Evolutionary conservation across 2,888 invertebrate genomes (phyloP).

Genomic region (Leptura quadrifasciata): DNA sequence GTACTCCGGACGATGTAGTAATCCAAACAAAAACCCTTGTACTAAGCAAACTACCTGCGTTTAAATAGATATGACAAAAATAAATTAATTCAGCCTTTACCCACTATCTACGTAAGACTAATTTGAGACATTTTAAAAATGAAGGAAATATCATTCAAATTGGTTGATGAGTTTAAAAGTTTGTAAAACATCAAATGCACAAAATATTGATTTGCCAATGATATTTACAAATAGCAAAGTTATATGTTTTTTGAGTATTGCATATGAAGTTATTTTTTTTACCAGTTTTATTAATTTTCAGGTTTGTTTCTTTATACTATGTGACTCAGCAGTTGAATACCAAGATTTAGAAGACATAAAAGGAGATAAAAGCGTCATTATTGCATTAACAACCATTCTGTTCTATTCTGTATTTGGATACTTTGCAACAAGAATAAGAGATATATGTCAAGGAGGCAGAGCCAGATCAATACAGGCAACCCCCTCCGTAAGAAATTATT

Average conservation of each 20-base stretch:
- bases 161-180: too few relatives aligned
- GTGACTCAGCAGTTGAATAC: conserved; percentile 62
- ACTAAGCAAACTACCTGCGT: too few relatives aligned
- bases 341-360: conserved; percentile 50
- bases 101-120: too few relatives aligned
- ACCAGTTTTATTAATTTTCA: conserved; percentile 38
- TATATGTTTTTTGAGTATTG: neutral
- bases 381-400: conserved; percentile 69
- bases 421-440: conserved; percentile 68
- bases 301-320: conserved; percentile 68
- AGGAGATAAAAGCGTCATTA: conserved; percentile 64
- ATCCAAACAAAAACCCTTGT: too few relatives aligned
- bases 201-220: too few relatives aligned
- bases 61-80: too few relatives aligned
- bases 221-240: too few relatives aligned
- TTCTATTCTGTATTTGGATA: conserved; percentile 71
- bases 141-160: too few relatives aligned
- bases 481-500: conserved; percentile 55
- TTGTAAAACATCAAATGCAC: too few relatives aligned
- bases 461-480: conserved; percentile 49
- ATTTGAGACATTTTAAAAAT: too few relatives aligned
- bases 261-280: neutral
- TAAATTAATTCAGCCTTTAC: too few relatives aligned
- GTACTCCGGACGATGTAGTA: too few relatives aligned
- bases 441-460: conserved; percentile 63